Evolutionary conservation across 1,140 invertebrate species (phyloP).

Genomic region (Trachymyrmex cornetzi): DNA sequence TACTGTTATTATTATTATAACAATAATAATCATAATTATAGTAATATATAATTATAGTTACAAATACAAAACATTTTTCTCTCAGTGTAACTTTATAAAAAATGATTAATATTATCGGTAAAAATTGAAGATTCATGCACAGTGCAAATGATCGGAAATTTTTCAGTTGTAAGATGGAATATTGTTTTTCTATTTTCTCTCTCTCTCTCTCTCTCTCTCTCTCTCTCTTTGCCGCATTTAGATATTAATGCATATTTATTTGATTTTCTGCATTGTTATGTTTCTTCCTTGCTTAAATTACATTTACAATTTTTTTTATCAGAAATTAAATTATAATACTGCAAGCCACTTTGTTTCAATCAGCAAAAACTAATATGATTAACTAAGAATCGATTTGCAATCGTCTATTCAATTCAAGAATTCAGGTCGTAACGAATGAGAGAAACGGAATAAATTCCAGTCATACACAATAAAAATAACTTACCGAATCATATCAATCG

Average conservation of each 20-base stretch:
- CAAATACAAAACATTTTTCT: no score
- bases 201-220: no score
- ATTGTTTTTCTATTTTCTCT: neutral
- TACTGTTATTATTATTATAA: no score
- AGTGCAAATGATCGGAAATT: neutral
- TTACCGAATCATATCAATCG: conserved; percentile 57
- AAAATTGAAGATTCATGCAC: no score
- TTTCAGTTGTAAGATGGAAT: neutral
- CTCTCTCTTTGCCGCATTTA: neutral
- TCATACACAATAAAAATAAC: neutral
- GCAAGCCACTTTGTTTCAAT: neutral
- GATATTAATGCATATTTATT: neutral
- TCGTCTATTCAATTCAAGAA: neutral
- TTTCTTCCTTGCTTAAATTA: neutral
- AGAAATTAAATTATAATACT: neutral
- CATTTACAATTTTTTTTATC: neutral
- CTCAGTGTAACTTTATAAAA: no score
- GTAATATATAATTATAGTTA: no score
- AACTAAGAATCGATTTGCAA: neutral
- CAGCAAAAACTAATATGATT: neutral
- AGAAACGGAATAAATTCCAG: conserved; percentile 3
- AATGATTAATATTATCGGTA: no score
- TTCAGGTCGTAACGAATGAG: neutral
- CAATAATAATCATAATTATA: no score
- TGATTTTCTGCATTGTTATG: neutral